These are phyloP conservation scores for Vollenhovia emeryi DNA, from an alignment of 1,140 invertebrate genomes.

Conservation along the genomic window DNA sequence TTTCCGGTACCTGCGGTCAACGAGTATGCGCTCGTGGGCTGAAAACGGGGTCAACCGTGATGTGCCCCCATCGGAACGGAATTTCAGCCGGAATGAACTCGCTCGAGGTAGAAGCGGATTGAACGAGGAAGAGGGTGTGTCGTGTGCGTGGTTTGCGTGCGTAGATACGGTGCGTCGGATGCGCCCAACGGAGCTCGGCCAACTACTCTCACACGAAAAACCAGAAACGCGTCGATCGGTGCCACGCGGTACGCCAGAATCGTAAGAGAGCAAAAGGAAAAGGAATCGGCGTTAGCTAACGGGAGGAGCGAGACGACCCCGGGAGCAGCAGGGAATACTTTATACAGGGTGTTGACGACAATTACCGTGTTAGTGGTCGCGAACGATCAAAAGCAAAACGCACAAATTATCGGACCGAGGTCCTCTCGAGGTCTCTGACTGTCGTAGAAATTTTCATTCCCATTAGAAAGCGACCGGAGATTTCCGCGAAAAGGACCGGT, in stretches of 20 bases:
- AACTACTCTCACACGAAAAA: conserved; percentile 4
- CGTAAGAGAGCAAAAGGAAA: background rate
- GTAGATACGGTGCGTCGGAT: conserved; percentile 21
- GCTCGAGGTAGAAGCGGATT: conserved; percentile 9
- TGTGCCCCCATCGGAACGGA: background rate
- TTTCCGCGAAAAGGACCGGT: background rate
- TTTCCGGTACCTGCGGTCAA: background rate
- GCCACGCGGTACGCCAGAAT: background rate
- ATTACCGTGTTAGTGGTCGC: conserved; percentile 6
- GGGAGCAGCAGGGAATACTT: conserved; percentile 21
- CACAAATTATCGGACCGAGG: conserved; percentile 25
- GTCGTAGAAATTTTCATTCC: background rate
- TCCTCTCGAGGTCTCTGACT: background rate
- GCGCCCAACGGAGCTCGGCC: background rate
- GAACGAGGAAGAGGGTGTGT: conserved; percentile 22
- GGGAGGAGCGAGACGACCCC: background rate
- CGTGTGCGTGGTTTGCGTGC: conserved; percentile 34
- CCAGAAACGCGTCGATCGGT: background rate
- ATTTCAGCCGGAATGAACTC: conserved; percentile 40
- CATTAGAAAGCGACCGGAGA: background rate
- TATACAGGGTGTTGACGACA: conserved; percentile 38
- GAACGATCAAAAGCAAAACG: conserved; percentile 44
- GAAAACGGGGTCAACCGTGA: conserved; percentile 1
- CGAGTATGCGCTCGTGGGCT: conserved; percentile 10
- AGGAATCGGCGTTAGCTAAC: background rate